Conservation (phyloP, 2,888 invertebrate genomes). For the Spicauda simplicius region DNA sequence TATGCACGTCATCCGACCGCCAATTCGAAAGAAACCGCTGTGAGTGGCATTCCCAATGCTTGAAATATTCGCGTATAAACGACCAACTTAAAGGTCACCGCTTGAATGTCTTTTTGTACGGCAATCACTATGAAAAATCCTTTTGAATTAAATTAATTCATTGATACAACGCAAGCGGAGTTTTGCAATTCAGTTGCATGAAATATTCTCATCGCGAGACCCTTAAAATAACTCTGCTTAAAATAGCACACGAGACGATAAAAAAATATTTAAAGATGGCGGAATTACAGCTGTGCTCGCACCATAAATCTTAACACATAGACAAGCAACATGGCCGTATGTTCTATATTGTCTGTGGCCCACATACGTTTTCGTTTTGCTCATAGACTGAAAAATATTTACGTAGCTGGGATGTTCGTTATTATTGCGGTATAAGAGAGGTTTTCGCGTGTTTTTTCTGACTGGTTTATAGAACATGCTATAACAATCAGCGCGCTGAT, state of each 20-base stretch:
- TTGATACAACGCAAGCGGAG: slow-evolving; percentile 22
- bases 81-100: slow-evolving; percentile 7
- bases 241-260: slow-evolving; percentile 37
- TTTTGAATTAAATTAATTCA: slow-evolving; percentile 30
- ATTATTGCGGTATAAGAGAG: slow-evolving; percentile 39
- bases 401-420: slow-evolving; percentile 25
- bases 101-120: slow-evolving; percentile 7
- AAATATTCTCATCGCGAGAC: slow-evolving; percentile 24
- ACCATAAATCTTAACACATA: slow-evolving; percentile 73
- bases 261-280: slow-evolving; percentile 55
- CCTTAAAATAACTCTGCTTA: slow-evolving; percentile 40
- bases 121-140: slow-evolving; percentile 23
- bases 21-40: not conserved
- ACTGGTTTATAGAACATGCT: slow-evolving; percentile 52
- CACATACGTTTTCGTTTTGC: slow-evolving; percentile 59
- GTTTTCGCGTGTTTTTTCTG: slow-evolving; percentile 43
- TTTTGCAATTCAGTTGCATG: slow-evolving; percentile 16
- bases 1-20: not conserved
- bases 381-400: slow-evolving; percentile 35
- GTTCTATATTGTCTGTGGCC: slow-evolving; percentile 75
- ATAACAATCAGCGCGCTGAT: slow-evolving; percentile 64
- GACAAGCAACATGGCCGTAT: slow-evolving; percentile 75
- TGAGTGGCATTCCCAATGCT: slow-evolving; percentile 6
- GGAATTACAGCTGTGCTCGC: slow-evolving; percentile 64
- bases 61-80: not conserved